Percentiles rank a stretch among this genome's conserved stretches.
These are phyloP conservation scores for Drosophila prolongata DNA, from an alignment of 2,888 invertebrate genomes.

Conservation along the genomic window DNA sequence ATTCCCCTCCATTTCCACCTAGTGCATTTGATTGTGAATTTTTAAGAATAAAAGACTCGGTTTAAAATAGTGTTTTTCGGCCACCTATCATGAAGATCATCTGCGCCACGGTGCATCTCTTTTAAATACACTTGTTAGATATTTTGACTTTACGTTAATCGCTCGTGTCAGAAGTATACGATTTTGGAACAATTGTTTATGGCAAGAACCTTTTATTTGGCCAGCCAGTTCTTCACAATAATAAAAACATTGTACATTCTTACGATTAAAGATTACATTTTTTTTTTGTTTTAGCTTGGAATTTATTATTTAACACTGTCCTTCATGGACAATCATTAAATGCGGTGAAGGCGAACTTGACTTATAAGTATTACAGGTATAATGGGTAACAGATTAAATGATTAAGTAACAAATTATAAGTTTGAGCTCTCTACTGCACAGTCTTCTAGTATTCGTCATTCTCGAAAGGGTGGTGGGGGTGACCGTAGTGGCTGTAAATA, in stretches of 20 bases:
- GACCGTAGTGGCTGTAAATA: slow-evolving; percentile 5
- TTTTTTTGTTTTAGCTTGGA: no score
- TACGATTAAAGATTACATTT: no score
- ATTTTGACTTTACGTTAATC: slow-evolving; percentile 58
- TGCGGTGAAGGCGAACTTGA: no score
- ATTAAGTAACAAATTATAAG: slow-evolving; percentile 12
- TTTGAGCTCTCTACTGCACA: slow-evolving; percentile 1
- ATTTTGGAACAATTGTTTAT: slow-evolving; percentile 17
- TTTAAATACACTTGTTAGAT: slow-evolving; percentile 41
- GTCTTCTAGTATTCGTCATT: slow-evolving; percentile 17
- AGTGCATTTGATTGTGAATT: slow-evolving; percentile 58
- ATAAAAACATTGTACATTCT: no score
- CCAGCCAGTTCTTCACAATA: slow-evolving; percentile 5
- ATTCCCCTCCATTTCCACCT: slow-evolving; percentile 92
- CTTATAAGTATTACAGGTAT: no score
- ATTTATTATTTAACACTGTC: no score
- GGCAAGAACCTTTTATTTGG: slow-evolving; percentile 12
- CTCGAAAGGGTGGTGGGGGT: slow-evolving; percentile 25
- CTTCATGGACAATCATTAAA: no score
- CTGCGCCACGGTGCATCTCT: slow-evolving; percentile 92
- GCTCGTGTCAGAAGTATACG: slow-evolving; percentile 35
- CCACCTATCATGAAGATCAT: slow-evolving; percentile 95
- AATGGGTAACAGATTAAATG: no score
- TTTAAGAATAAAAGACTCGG: not conserved
- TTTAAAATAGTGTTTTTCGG: slow-evolving; percentile 81